These are phyloP conservation scores for Leguminivora glycinivorella DNA, from an alignment of 1,140 invertebrate species.

Conservation along the genomic window DNA sequence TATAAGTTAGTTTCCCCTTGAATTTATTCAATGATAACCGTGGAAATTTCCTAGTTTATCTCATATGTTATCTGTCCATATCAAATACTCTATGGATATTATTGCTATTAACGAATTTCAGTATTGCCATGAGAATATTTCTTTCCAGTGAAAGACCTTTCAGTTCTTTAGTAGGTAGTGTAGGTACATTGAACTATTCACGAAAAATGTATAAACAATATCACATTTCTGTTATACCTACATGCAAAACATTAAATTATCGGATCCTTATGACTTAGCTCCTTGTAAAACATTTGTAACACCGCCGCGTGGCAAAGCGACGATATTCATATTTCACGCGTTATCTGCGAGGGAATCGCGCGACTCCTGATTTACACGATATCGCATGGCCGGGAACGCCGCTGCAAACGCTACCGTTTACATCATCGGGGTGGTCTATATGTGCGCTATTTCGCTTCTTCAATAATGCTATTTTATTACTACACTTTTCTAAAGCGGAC, in stretches of 20 bases:
- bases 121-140: too few species aligned
- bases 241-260: constrained; percentile 3
- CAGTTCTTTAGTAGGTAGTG: too few species aligned
- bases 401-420: constrained; percentile 57
- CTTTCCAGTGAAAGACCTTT: neutral
- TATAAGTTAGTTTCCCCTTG: neutral
- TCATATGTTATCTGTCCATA: too few species aligned
- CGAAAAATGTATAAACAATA: neutral
- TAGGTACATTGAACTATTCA: neutral
- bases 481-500: neutral
- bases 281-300: constrained; percentile 26
- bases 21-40: neutral
- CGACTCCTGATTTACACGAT: constrained; percentile 66
- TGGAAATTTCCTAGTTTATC: neutral
- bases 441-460: neutral
- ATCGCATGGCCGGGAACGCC: constrained; percentile 48
- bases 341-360: constrained; percentile 54
- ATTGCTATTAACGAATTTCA: neutral
- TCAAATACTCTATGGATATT: too few species aligned
- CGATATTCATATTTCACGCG: constrained; percentile 64
- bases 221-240: neutral
- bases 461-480: constrained; percentile 8
- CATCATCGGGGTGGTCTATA: constrained; percentile 47
- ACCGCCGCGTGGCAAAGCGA: constrained; percentile 41
- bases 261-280: constrained; percentile 10